Conservation (phyloP, 2,888 invertebrate species). For the Zygaena filipendulae region DNA sequence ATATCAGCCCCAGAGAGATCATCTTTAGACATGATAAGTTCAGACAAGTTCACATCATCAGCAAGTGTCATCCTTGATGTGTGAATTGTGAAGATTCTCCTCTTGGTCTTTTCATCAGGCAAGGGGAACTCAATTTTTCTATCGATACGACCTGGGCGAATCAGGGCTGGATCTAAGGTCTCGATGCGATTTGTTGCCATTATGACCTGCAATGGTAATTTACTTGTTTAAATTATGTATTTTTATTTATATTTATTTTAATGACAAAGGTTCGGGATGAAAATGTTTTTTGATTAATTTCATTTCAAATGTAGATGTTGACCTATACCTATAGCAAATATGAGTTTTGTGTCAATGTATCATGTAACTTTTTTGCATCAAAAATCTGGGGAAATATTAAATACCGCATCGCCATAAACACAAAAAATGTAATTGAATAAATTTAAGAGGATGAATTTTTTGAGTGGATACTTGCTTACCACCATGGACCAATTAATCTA, state of each 20-base stretch:
- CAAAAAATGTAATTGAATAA: too few species aligned
- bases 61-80: constrained; percentile 99
- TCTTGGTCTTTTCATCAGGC: constrained; percentile 98
- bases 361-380: too few species aligned
- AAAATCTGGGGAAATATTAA: too few species aligned
- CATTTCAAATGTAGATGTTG: too few species aligned
- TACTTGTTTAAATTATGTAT: constrained; percentile 6
- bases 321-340: too few species aligned
- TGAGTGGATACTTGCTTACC: too few species aligned
- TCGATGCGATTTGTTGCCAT: constrained; percentile 99
- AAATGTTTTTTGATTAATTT: too few species aligned
- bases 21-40: constrained; percentile 99
- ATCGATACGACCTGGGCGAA: constrained; percentile 98
- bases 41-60: constrained; percentile 95
- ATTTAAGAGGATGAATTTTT: too few species aligned
- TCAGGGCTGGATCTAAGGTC: constrained; percentile 97
- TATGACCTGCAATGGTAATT: constrained; percentile 73
- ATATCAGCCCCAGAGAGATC: constrained; percentile 98
- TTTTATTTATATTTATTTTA: constrained; percentile 4
- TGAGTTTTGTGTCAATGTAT: too few species aligned
- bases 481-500: too few species aligned
- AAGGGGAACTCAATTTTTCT: constrained; percentile 99
- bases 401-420: too few species aligned
- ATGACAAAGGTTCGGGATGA: too few species aligned
- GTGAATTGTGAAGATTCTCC: constrained; percentile 97